Conservation (phyloP, 1,140 invertebrate genomes). For the Caenorhabditis remanei region DNA sequence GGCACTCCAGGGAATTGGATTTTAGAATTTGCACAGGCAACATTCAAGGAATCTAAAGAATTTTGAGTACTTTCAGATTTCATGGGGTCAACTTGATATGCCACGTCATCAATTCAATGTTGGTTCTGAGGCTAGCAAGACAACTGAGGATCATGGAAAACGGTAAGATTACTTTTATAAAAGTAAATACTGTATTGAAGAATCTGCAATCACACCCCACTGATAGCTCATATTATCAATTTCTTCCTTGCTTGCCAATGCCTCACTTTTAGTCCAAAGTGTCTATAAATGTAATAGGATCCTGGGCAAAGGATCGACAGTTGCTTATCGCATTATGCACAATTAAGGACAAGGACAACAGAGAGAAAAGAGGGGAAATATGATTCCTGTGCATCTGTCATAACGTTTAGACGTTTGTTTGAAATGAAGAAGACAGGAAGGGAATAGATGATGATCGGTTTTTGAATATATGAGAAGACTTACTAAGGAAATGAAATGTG, state of each 20-base stretch:
- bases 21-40: not conserved
- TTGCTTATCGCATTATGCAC: constrained; percentile 45
- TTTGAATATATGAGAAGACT: too few relatives aligned
- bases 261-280: not conserved
- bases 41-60: not conserved
- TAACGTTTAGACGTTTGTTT: not conserved
- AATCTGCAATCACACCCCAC: too few relatives aligned
- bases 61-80: constrained; percentile 22
- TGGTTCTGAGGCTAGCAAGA: constrained; percentile 19
- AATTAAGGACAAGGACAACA: constrained; percentile 41
- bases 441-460: not conserved
- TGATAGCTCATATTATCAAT: too few relatives aligned
- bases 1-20: constrained; percentile 41
- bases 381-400: constrained; percentile 54
- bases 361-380: not conserved
- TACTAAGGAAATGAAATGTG: too few relatives aligned
- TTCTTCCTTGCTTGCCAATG: too few relatives aligned
- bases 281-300: not conserved
- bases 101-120: constrained; percentile 17
- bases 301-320: constrained; percentile 4
- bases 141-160: not conserved
- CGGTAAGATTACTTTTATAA: not conserved
- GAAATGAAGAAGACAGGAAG: not conserved
- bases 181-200: too few relatives aligned
- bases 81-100: constrained; percentile 35